These are phyloP conservation scores for Epinephelus lanceolatus DNA, from an alignment of 2,113 vertebrate species.

Conservation along the genomic window DNA sequence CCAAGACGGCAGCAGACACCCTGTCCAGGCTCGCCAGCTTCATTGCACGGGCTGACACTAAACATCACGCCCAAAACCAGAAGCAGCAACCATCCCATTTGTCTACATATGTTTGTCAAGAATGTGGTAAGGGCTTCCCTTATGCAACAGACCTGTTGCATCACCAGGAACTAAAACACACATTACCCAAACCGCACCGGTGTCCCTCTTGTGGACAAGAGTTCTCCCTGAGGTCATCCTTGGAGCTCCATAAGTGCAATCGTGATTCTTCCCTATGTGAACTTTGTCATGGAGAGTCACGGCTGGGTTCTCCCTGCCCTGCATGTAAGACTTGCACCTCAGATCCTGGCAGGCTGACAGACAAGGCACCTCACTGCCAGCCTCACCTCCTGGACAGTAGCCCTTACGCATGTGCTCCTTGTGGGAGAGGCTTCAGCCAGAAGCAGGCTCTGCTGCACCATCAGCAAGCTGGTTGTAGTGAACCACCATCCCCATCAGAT, in stretches of 20 bases:
- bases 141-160: constrained; percentile 48
- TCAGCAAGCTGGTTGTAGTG: constrained; percentile 78
- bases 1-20: constrained; percentile 54
- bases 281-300: constrained; percentile 36
- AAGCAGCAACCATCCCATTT: constrained; percentile 21
- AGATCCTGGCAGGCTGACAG: constrained; percentile 30
- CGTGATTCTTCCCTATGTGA: constrained; percentile 34
- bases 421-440: constrained; percentile 79
- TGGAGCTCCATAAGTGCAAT: constrained; percentile 76
- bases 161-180: constrained; percentile 71
- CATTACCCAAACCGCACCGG: constrained; percentile 76
- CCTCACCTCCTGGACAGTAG: constrained; percentile 61
- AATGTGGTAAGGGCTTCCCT: constrained; percentile 70
- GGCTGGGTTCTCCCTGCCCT: constrained; percentile 47
- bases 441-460: constrained; percentile 82
- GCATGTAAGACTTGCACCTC: constrained; percentile 5
- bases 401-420: constrained; percentile 76
- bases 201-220: constrained; percentile 74
- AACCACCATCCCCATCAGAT: constrained; percentile 18
- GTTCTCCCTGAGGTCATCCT: constrained; percentile 79
- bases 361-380: constrained; percentile 47
- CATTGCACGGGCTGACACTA: constrained; percentile 69
- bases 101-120: constrained; percentile 47
- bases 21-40: constrained; percentile 79
- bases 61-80: constrained; percentile 32